Evolutionary conservation across 2,888 invertebrate genomes (phyloP).

Genomic region (Heliconius hortense): DNA sequence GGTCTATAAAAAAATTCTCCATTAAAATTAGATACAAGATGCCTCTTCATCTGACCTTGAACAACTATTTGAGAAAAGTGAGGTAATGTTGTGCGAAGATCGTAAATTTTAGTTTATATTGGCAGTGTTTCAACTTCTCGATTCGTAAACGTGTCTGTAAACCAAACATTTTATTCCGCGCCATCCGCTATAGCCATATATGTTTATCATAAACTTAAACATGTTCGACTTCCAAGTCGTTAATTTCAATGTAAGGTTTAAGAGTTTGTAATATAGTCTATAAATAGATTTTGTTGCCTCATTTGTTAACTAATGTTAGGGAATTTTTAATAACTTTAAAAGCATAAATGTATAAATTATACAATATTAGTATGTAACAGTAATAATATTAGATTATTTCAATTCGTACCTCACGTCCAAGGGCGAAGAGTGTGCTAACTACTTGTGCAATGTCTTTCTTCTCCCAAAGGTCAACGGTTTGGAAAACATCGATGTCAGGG

Average conservation of each 20-base stretch:
- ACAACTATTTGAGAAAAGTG: constrained; percentile 73
- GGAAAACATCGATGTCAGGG: constrained; percentile 95
- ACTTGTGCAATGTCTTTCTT: constrained; percentile 94
- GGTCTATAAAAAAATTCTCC: constrained; percentile 80
- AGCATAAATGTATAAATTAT: not conserved
- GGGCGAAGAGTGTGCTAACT: constrained; percentile 91
- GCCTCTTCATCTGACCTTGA: constrained; percentile 58
- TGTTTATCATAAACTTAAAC: constrained; percentile 47
- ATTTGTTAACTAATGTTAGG: constrained; percentile 21
- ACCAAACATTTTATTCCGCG: constrained; percentile 40
- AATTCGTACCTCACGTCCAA: constrained; percentile 89
- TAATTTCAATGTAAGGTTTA: constrained; percentile 28
- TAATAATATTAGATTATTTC: not conserved
- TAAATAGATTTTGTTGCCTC: constrained; percentile 41
- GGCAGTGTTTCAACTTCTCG: constrained; percentile 68
- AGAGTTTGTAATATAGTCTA: constrained; percentile 2
- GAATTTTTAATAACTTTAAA: not conserved
- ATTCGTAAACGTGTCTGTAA: constrained; percentile 63
- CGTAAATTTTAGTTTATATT: constrained; percentile 71
- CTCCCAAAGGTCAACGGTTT: constrained; percentile 98
- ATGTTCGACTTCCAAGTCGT: constrained; percentile 35
- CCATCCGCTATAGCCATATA: constrained; percentile 37
- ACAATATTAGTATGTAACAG: not conserved
- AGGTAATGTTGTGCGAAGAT: constrained; percentile 74
- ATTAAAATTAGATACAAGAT: constrained; percentile 11